phyloP scores from a whole-genome alignment of 53 echinoderm and acorn worm genomes.

The Paracentrotus lividus region DNA sequence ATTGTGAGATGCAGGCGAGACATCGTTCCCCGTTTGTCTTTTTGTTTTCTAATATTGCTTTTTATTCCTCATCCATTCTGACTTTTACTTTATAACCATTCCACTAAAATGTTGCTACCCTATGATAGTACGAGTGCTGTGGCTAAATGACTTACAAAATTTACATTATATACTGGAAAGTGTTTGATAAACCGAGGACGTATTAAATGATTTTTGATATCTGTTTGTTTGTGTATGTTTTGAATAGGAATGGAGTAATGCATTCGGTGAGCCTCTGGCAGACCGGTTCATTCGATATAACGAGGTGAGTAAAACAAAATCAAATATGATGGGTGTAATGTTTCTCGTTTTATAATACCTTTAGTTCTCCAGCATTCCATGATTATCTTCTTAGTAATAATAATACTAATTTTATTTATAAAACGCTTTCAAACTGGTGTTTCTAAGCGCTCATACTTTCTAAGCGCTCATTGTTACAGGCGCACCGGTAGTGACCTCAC shows the following conservation, averaged over 20 bases:
- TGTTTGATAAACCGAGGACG: background rate
- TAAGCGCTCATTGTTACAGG: too few relatives aligned
- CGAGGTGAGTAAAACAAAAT: background rate
- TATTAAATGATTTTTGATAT: background rate
- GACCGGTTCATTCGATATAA: constrained; percentile 14
- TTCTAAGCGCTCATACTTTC: too few relatives aligned
- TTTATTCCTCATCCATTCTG: background rate
- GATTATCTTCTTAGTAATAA: too few relatives aligned
- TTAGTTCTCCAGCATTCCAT: too few relatives aligned
- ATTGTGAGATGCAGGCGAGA: too few relatives aligned
- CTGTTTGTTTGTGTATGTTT: background rate
- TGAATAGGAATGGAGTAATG: constrained; percentile 54
- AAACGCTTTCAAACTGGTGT: too few relatives aligned
- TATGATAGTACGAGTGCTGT: background rate
- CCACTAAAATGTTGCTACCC: background rate
- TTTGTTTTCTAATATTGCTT: background rate
- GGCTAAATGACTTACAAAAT: background rate
- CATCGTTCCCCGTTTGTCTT: too few relatives aligned
- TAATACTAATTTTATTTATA: too few relatives aligned
- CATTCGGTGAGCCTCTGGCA: constrained; percentile 33
- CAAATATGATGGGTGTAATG: too few relatives aligned
- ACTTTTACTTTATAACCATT: background rate
- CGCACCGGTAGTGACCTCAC: too few relatives aligned
- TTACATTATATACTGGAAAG: background rate
- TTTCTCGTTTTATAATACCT: too few relatives aligned